Conservation (phyloP, 2,888 invertebrate species). For the Platypus cylindrus region DNA sequence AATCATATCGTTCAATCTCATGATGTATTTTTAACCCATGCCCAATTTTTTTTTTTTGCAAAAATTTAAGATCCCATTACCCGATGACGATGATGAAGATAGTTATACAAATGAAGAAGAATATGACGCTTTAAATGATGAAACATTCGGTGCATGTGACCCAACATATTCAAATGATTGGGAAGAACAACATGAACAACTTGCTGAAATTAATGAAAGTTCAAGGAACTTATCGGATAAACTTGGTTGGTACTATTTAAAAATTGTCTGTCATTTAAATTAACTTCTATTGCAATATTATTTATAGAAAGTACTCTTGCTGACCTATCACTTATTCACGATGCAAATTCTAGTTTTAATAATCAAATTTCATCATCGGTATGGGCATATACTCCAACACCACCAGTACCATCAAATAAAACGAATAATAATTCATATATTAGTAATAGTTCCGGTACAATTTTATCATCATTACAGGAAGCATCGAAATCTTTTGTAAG, state of each 20-base stretch:
- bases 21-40: no score
- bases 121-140: slow-evolving; percentile 85
- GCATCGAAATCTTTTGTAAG: slow-evolving; percentile 28
- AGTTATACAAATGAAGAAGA: slow-evolving; percentile 54
- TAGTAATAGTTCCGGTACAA: slow-evolving; percentile 18
- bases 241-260: slow-evolving; percentile 24
- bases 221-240: slow-evolving; percentile 32
- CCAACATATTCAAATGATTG: slow-evolving; percentile 44
- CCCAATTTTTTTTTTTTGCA: no score
- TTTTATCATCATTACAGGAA: slow-evolving; percentile 24
- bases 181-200: slow-evolving; percentile 60
- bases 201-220: slow-evolving; percentile 47
- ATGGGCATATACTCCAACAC: slow-evolving; percentile 26
- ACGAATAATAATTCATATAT: slow-evolving; percentile 26
- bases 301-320: no score
- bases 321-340: no score
- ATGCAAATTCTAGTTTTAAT: no score
- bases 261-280: neutral
- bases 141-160: slow-evolving; percentile 74
- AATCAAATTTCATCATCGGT: no score
- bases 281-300: no score
- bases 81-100: slow-evolving; percentile 53
- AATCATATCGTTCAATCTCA: no score
- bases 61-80: no score
- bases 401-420: no score